Evolutionary conservation across 2,797 vertebrate genomes (phyloP).

Genomic region (Stomatorhinus walkeri): DNA sequence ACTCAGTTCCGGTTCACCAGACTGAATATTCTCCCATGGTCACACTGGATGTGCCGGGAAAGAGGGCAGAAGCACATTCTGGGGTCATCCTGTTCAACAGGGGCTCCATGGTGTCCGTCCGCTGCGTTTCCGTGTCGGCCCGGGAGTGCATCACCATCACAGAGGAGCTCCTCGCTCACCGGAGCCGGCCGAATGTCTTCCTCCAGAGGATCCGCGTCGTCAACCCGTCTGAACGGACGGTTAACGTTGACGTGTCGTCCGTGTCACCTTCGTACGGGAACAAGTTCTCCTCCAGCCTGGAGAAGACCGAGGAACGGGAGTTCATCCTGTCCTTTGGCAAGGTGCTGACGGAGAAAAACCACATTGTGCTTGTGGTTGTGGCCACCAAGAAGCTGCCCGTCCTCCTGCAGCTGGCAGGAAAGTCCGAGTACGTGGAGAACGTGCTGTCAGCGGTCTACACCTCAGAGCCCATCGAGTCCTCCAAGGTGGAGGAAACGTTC

Average conservation of each 20-base stretch:
- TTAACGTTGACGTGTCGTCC: slow-evolving; percentile 59
- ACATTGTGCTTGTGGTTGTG: slow-evolving; percentile 72
- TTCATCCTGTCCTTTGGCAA: slow-evolving; percentile 73
- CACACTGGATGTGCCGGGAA: slow-evolving; percentile 57
- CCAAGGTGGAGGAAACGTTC: slow-evolving; percentile 71
- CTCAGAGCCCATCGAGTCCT: slow-evolving; percentile 64
- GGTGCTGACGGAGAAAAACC: slow-evolving; percentile 60
- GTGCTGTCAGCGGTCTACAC: slow-evolving; percentile 77
- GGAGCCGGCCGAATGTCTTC: slow-evolving; percentile 74
- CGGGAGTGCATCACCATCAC: slow-evolving; percentile 74
- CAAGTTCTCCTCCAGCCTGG: slow-evolving; percentile 66
- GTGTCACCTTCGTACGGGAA: slow-evolving; percentile 48
- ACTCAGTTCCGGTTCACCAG: slow-evolving; percentile 65
- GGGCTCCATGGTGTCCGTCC: slow-evolving; percentile 71
- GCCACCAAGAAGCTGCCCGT: slow-evolving; percentile 67
- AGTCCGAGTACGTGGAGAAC: slow-evolving; percentile 71
- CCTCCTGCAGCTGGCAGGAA: slow-evolving; percentile 73
- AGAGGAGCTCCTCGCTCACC: slow-evolving; percentile 84
- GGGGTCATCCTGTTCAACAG: slow-evolving; percentile 70
- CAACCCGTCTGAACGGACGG: slow-evolving; percentile 73
- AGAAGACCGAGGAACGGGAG: slow-evolving; percentile 76
- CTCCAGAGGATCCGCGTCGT: slow-evolving; percentile 76
- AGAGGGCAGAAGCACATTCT: slow-evolving; percentile 59
- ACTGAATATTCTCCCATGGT: slow-evolving; percentile 66
- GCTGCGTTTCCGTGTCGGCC: slow-evolving; percentile 61